Base-by-base conservation (phyloP, 2,797 vertebrate species). In the Microhierax caerulescens region DNA sequence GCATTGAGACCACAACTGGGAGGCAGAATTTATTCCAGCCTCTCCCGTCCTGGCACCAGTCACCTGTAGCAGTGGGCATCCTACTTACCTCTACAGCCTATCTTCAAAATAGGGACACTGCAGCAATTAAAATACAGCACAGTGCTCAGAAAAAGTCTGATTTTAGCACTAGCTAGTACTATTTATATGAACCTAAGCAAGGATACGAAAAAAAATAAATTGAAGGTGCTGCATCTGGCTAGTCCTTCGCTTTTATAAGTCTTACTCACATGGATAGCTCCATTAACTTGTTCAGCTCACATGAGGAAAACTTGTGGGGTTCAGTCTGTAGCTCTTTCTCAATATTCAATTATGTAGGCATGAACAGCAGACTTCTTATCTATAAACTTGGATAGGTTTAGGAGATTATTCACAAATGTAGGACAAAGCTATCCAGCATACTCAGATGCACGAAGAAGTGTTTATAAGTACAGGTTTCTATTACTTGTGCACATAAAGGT, bases 351-450 rank as follows among this genome's bases (percentile, higher is more conserved):
- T 92, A 90, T 72, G 69, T 59, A 81, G 79, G 41, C 79, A 91
- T 72, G 64, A 84, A 68, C 36, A 88, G 79, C 36, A 90, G 60
- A 84, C 36, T 92, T 97, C 76, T 93, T 61, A 74, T 81, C 61
- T 90, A 88, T 50, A 84, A 85, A 88, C 80, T 75, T 0, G 18
- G 73, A 64, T 60, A 86, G 28, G 48, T 85, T 93, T 69, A 94
- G 57, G 67, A 95, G 18, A 87, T 84, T 86, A 83, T 69, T 93
- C 69, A 93, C 37, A 78, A 86, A 84, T 2, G 36, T 21, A 68
- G 72, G n/a, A 82, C 28, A 90, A 70, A 75, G 25, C 51, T 95
- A 51, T 70, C 60, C 37, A 91, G 18, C 47, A 60, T 20, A 56
- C 45, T 85, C 51, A 74, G 25, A 63, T 37, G 47, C 37, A 54